Percentiles rank a stretch among this genome's conserved stretches.
Evolutionary conservation across 2,888 invertebrate species (phyloP).

Genomic region (Caenorhabditis sinica): DNA sequence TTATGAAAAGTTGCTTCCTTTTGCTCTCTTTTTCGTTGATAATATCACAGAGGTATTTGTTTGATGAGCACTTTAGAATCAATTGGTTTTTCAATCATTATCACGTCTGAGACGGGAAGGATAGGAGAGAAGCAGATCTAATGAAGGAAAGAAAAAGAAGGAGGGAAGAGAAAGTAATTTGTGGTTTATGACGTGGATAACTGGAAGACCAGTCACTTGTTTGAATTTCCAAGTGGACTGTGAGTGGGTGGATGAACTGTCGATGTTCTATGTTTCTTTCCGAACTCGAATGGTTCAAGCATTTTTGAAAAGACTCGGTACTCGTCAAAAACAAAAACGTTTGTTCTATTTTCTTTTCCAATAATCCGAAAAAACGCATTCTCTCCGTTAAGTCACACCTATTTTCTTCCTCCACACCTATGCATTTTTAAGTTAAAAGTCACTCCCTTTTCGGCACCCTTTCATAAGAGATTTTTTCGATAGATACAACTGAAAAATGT

Average conservation of each 20-base stretch:
- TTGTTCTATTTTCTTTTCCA: conserved; percentile 16
- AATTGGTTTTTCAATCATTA: conserved; percentile 15
- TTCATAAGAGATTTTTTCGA: conserved; percentile 14
- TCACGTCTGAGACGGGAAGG: conserved; percentile 24
- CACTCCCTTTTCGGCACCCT: conserved; percentile 23
- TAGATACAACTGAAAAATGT: conserved; percentile 28
- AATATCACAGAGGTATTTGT: conserved; percentile 41
- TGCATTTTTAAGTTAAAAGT: conserved; percentile 55
- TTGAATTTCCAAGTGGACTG: conserved; percentile 15
- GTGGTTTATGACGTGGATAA: conserved; percentile 30
- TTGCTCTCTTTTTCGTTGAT: not conserved
- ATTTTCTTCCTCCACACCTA: conserved; percentile 38
- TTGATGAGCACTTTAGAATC: conserved; percentile 49
- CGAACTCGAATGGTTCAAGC: not conserved
- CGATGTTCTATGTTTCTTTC: no score
- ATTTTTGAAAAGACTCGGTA: not conserved
- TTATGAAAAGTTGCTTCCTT: conserved; percentile 28
- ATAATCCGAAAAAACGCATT: not conserved
- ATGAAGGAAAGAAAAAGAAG: conserved; percentile 9
- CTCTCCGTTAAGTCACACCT: conserved; percentile 40
- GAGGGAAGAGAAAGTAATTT: conserved; percentile 10
- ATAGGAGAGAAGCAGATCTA: not conserved
- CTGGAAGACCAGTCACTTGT: conserved; percentile 31
- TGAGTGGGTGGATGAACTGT: conserved; percentile 2
- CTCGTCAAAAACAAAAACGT: conserved; percentile 35